phyloP scores from a whole-genome alignment of 1,140 invertebrate genomes.

The Vollenhovia emeryi region DNA sequence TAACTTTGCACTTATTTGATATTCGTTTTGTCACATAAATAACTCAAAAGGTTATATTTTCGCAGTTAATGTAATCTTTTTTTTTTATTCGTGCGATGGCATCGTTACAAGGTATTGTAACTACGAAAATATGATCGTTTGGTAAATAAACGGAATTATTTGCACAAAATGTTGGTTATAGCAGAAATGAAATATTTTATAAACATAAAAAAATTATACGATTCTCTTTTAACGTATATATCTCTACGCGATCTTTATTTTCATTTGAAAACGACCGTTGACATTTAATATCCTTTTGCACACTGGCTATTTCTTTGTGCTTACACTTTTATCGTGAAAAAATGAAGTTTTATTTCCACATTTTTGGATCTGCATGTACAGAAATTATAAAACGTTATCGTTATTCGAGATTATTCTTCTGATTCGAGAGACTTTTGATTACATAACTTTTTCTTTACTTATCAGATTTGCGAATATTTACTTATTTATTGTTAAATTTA shows the following conservation, averaged over 20 bases:
- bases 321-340: background rate
- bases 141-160: background rate
- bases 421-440: background rate
- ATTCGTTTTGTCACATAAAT: background rate
- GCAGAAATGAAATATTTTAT: background rate
- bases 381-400: background rate
- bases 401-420: background rate
- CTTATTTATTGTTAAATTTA: background rate
- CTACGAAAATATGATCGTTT: background rate
- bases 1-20: background rate
- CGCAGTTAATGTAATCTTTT: background rate
- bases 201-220: background rate
- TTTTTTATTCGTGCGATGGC: background rate
- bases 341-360: background rate
- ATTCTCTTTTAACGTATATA: background rate
- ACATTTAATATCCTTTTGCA: background rate
- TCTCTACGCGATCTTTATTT: background rate
- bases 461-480: background rate
- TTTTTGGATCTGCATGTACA: background rate
- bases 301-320: background rate
- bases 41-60: background rate
- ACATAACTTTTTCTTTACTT: background rate
- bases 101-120: background rate
- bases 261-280: background rate
- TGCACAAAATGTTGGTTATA: background rate